These are phyloP conservation scores for Micrasema longulum DNA, from an alignment of 1,140 invertebrate genomes.

Conservation along the genomic window DNA sequence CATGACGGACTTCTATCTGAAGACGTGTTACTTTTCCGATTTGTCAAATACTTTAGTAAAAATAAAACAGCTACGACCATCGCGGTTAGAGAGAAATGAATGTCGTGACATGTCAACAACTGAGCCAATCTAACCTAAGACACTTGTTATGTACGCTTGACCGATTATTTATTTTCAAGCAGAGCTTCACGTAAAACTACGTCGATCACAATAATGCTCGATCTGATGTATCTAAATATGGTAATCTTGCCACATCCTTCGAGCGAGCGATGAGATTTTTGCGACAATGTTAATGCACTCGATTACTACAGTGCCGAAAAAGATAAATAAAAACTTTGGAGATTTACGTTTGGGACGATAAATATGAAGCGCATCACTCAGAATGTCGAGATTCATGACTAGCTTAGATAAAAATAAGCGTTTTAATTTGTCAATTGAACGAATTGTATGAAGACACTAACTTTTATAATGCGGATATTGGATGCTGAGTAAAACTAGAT, in stretches of 20 bases:
- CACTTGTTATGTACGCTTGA: constrained; percentile 29
- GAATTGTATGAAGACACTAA: constrained; percentile 20
- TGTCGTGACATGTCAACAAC: constrained; percentile 38
- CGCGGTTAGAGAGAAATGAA: constrained; percentile 10
- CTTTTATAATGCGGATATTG: constrained; percentile 31
- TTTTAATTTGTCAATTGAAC: constrained; percentile 32
- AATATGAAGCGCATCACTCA: neutral
- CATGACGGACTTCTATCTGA: constrained; percentile 24
- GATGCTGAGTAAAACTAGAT: constrained; percentile 6
- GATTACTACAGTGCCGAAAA: neutral
- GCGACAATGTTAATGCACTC: constrained; percentile 26
- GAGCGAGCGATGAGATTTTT: constrained; percentile 25
- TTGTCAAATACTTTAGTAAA: constrained; percentile 9
- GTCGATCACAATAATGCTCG: constrained; percentile 37
- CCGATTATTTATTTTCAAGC: constrained; percentile 32
- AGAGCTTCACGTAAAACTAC: constrained; percentile 21
- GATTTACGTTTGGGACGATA: neutral
- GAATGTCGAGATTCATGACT: neutral
- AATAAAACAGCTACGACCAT: neutral
- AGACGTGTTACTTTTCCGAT: constrained; percentile 32
- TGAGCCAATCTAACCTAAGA: constrained; percentile 26
- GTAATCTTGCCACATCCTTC: constrained; percentile 47
- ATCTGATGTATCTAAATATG: constrained; percentile 45
- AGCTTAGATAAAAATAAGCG: too few relatives aligned
- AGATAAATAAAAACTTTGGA: constrained; percentile 9